Percentiles rank a stretch among this genome's conserved stretches.
Evolutionary conservation across 2,888 invertebrate genomes (phyloP).

Genomic region (Selenia dentaria): DNA sequence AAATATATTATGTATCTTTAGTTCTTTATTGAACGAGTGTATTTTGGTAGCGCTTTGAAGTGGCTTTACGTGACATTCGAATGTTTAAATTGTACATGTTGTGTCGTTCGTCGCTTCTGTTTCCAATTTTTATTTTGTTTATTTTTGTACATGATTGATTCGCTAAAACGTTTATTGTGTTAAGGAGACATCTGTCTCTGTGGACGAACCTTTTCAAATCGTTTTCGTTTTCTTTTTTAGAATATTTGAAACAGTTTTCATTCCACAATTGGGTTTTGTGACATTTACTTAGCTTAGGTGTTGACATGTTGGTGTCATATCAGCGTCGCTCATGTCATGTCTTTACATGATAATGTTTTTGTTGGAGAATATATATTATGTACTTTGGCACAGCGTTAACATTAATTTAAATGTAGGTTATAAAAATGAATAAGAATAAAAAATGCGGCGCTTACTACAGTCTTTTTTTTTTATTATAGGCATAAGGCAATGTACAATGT

Average conservation of each 20-base stretch:
- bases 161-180: slow-evolving; percentile 45
- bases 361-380: slow-evolving; percentile 9
- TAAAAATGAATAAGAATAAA: too few species aligned
- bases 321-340: slow-evolving; percentile 15
- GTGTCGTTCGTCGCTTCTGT: slow-evolving; percentile 48
- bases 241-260: slow-evolving; percentile 19
- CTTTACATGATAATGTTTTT: slow-evolving; percentile 7
- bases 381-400: too few species aligned
- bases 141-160: slow-evolving; percentile 47
- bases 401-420: too few species aligned
- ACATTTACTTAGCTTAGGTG: slow-evolving; percentile 9
- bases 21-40: slow-evolving; percentile 24
- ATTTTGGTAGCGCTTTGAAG: slow-evolving; percentile 52
- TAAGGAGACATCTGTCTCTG: slow-evolving; percentile 29
- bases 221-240: slow-evolving; percentile 15
- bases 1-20: slow-evolving; percentile 2
- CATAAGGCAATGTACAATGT: too few species aligned
- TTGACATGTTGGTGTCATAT: slow-evolving; percentile 12
- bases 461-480: too few species aligned
- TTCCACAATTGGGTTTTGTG: slow-evolving; percentile 12
- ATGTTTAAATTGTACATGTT: slow-evolving; percentile 48
- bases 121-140: slow-evolving; percentile 35
- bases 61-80: slow-evolving; percentile 49
- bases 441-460: too few species aligned
- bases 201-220: slow-evolving; percentile 10